Percentiles rank a stretch among this genome's conserved stretches.
phyloP scores from a whole-genome alignment of 2,113 vertebrate species.

The Danionella cerebrum region DNA sequence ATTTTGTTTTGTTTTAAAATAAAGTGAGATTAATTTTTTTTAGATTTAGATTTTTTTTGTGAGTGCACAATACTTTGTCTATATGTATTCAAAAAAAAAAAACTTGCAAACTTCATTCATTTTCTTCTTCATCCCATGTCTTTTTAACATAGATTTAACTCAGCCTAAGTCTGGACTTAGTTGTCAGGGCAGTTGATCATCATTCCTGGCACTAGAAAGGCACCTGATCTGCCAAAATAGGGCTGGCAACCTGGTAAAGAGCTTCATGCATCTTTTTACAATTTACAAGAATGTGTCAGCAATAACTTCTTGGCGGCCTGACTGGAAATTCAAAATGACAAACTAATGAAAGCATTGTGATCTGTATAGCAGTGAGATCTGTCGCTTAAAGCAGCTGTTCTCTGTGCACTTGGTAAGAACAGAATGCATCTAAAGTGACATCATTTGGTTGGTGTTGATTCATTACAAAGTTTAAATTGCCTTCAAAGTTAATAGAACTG shows the following conservation, averaged over 20 bases:
- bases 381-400: constrained; percentile 72
- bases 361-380: constrained; percentile 52
- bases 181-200: constrained; percentile 33
- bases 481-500: constrained; percentile 69
- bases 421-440: constrained; percentile 72
- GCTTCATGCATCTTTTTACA: constrained; percentile 55
- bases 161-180: background rate
- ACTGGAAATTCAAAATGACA: constrained; percentile 59
- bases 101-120: background rate
- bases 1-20: no score
- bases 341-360: constrained; percentile 57
- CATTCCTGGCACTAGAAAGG: constrained; percentile 34
- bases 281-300: constrained; percentile 66
- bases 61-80: background rate
- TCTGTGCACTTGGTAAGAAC: constrained; percentile 66
- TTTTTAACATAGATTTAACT: background rate
- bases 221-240: constrained; percentile 17
- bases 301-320: constrained; percentile 62
- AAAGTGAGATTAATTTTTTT: no score
- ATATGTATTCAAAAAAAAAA: background rate
- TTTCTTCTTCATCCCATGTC: background rate
- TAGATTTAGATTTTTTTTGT: no score
- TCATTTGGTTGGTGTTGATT: constrained; percentile 65
- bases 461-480: constrained; percentile 72
- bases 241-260: constrained; percentile 38